Evolutionary conservation across 2,888 invertebrate species (phyloP), one percentile per base, ranked within the genome.

Genomic region (Heliconius erato): DNA sequence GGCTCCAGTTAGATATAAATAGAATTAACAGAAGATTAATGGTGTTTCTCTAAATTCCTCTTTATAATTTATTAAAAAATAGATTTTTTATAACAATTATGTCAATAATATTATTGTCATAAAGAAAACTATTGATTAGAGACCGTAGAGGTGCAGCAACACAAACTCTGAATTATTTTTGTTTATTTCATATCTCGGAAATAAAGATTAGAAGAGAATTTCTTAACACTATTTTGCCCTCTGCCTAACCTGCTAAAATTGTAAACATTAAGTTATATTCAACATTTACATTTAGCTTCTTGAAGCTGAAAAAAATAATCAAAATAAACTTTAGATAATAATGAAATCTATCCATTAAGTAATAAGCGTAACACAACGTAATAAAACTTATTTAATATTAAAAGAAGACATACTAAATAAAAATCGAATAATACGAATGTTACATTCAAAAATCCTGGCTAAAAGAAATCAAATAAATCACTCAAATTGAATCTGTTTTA

Each of bases 391-490:
- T 35, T 63, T 3, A 14, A 28, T 0, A 12, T 26, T 49, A 68
- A 68, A 49, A 68, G 59, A 26, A 23, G 59, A 49, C n/a, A 23
- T 44, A 44, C 54, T 59, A 68, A 59, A 76, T 71, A 79, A 81
- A 49, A 83, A 35, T 63, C 67, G 65, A 65, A 67, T 81, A 81
- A 83, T 74, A 72, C 40, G 44, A 74, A 74, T 81, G 81, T 79
- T 71, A 82, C 69, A 59, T 40, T 23, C 63, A 77, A 74, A 77
- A 68, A 80, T 78, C 74, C 40, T 49, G 74, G 79, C 79, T 54
- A 69, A 74, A 80, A 82, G 82, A 78, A 82, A 80, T 84, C 82
- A 74, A 82, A 84, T 84, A 80, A 84, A 84, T 80, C 82, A 74
- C 69, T 35, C 74, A 78, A 69, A 82, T 80, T 84, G 69, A 80